Percentiles rank a stretch among this genome's conserved stretches.
Conservation (phyloP, 2,113 vertebrate species). For the Ginglymostoma cirratum region DNA sequence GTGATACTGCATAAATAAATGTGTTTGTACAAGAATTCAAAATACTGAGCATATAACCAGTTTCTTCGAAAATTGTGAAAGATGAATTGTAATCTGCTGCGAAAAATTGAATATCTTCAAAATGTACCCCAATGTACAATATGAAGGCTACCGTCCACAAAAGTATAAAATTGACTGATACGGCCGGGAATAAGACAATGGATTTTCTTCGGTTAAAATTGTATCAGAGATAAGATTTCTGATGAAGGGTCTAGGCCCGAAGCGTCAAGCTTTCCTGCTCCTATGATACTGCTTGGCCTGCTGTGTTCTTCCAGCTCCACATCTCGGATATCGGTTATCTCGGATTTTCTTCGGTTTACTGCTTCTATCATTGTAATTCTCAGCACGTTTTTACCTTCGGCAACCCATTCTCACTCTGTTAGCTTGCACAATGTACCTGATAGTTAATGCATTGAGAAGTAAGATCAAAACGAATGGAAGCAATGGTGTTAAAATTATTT, state of each 20-base stretch:
- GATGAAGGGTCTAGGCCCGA: too few relatives aligned
- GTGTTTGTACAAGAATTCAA: background rate
- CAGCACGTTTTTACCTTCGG: too few relatives aligned
- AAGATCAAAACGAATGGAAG: background rate
- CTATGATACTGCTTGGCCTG: too few relatives aligned
- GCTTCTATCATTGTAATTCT: background rate
- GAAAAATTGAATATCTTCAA: background rate
- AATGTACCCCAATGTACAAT: background rate
- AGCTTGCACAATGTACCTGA: background rate
- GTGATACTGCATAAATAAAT: background rate
- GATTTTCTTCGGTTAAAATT: too few relatives aligned
- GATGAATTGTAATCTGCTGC: background rate
- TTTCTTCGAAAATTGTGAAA: background rate
- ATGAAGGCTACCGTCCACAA: background rate
- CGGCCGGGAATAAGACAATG: background rate
- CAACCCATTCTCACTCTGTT: background rate
- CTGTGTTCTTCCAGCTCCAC: too few relatives aligned
- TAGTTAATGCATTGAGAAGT: background rate
- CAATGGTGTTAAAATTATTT: background rate
- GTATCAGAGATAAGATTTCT: too few relatives aligned
- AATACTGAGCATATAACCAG: background rate
- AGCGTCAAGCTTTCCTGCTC: too few relatives aligned
- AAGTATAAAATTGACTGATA: background rate
- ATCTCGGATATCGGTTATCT: too few relatives aligned
- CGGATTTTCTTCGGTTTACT: background rate